Evolutionary conservation across 2,797 vertebrate species (phyloP), one percentile per base, ranked within the genome.

Genomic region (Chloroceryle amazona): DNA sequence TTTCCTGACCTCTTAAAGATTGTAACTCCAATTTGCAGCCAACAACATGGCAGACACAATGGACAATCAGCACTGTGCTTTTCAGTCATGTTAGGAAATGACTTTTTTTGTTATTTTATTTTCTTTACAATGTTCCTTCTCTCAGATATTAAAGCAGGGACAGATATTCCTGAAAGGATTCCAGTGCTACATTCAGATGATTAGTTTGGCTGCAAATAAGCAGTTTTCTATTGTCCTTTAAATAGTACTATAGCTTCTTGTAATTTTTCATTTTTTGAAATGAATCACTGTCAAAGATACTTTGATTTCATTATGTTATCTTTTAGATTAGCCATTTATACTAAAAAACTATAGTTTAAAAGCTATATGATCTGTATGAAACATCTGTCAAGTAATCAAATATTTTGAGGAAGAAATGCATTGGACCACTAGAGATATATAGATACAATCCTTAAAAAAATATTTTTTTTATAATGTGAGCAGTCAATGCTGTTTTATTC

Each of bases 21-120:
- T 61, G 14, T 63, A 47, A 65, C 55, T 14, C 76, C 73, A 11
- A 54, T 74, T 75, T 91, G 20, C 65, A 83, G 31, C 46, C 46
- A 65, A 60, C 25, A 62, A 14, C 13, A 19, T 19, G 20, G 28
- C 35, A 79, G 26, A 25, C 37, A 42, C 39, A 61, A 37, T 29
- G 25, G 21, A 49, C 46, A 80, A 22, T 46, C 75, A 41, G 12
- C 51, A 25, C 5, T 47, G 10, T 0, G 0, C 49, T 10, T 80
- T 75, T 72, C 41, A 72, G 33, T 31, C 35, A 5, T 3, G 0
- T 44, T 67, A 74, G 58, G 41, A 29, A 52, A 44, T n/a, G 21
- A 79, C 9, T n/a, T 31, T 31, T 10, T 37, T 37, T 3, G 22
- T 75, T 81, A 79, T 39, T 76, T 79, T 0, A 0, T 54, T 73